Conservation (phyloP, 2,113 vertebrate genomes). For the Mirza zaza region DNA sequence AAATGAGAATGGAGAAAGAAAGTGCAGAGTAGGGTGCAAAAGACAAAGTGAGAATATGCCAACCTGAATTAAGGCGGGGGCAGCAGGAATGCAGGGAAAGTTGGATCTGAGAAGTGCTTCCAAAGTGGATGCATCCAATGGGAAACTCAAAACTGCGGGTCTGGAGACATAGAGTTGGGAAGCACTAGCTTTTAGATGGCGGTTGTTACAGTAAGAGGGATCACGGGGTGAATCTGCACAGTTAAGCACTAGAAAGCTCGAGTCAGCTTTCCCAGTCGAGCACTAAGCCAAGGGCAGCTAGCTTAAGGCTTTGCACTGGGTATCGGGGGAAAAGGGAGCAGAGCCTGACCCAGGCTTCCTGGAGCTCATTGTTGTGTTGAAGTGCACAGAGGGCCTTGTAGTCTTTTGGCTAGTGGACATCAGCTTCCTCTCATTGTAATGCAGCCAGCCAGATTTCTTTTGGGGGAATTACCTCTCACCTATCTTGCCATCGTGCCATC, state of each 20-base stretch:
- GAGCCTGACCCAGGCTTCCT: background rate
- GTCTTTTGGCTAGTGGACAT: background rate
- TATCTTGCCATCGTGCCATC: background rate
- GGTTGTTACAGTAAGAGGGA: background rate
- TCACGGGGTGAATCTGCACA: background rate
- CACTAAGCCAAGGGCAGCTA: background rate
- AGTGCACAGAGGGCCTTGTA: accelerated
- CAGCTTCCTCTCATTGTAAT: background rate
- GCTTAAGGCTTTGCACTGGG: accelerated
- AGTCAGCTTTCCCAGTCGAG: background rate
- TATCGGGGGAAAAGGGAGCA: background rate
- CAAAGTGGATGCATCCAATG: background rate
- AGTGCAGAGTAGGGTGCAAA: background rate
- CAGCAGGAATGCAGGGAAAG: background rate
- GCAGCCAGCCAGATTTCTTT: background rate
- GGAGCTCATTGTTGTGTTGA: background rate
- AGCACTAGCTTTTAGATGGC: background rate
- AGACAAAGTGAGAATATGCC: background rate
- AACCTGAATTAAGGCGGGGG: background rate
- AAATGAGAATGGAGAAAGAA: background rate
- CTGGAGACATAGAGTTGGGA: background rate
- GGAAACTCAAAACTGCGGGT: background rate
- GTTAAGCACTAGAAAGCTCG: background rate
- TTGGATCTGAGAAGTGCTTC: background rate
- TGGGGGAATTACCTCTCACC: background rate